phyloP scores from a whole-genome alignment of 2,888 invertebrate genomes.

The Cyaniris semiargus region DNA sequence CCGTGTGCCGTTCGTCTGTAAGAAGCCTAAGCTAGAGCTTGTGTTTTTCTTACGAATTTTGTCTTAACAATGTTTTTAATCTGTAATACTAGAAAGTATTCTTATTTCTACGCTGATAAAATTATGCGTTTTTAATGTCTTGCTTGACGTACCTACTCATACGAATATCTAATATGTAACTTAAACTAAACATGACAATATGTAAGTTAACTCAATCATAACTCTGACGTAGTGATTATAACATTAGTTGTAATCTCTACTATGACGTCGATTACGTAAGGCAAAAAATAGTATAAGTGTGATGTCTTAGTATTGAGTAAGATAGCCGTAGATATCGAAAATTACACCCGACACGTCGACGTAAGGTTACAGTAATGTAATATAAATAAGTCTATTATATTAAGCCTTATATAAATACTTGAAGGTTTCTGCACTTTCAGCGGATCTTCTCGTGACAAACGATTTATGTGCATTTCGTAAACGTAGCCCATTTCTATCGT shows the following conservation, averaged over 20 bases:
- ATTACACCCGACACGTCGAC: slow-evolving; percentile 34
- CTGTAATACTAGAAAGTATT: no score
- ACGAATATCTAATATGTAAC: no score
- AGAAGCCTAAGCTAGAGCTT: no score
- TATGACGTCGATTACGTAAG: neutral
- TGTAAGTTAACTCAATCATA: neutral
- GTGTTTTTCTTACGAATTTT: no score
- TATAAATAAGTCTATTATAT: slow-evolving; percentile 43
- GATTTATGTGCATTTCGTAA: neutral
- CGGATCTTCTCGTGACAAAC: slow-evolving; percentile 7
- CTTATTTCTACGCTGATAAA: no score
- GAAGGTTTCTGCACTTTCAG: slow-evolving; percentile 38
- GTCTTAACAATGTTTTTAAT: no score
- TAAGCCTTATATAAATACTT: slow-evolving; percentile 42
- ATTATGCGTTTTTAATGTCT: no score
- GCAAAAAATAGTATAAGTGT: neutral
- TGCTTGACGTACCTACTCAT: no score
- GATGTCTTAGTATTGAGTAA: slow-evolving; percentile 13
- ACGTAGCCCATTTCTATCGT: neutral
- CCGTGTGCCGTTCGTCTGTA: no score
- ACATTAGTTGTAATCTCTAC: neutral
- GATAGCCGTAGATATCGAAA: neutral
- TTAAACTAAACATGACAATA: no score
- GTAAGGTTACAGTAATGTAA: slow-evolving; percentile 42
- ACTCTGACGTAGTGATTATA: neutral